A percentile compares a stretch with the other conserved stretches of the same genome.
Evolutionary conservation across 2,797 vertebrate species (phyloP).

Genomic region (Etheostoma perlongum): DNA sequence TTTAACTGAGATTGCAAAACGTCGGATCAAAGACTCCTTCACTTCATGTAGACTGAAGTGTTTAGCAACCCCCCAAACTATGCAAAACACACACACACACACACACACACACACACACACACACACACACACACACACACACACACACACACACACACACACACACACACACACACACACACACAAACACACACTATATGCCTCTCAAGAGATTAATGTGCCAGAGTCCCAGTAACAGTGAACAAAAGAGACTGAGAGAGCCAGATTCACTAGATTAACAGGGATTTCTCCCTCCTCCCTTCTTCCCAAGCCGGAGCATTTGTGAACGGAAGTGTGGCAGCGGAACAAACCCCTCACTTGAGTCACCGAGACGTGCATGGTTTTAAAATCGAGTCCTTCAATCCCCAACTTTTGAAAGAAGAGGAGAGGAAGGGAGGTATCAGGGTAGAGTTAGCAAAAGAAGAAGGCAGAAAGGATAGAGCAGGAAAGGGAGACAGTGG

Average conservation of each 20-base stretch:
- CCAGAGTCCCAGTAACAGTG: slow-evolving; percentile 71
- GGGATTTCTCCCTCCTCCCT: slow-evolving; percentile 78
- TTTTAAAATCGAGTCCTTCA: slow-evolving; percentile 85
- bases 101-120: slow-evolving; percentile 11
- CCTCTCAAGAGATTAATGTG: slow-evolving; percentile 52
- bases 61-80: not conserved
- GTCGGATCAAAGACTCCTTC: not conserved
- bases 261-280: slow-evolving; percentile 83
- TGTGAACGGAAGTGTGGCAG: slow-evolving; percentile 85
- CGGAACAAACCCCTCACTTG: slow-evolving; percentile 86
- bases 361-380: slow-evolving; percentile 82
- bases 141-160: too few relatives aligned
- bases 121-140: slow-evolving; percentile 23
- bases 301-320: slow-evolving; percentile 67
- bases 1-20: not conserved
- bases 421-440: slow-evolving; percentile 37
- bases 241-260: slow-evolving; percentile 71
- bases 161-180: too few relatives aligned
- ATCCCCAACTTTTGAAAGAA: slow-evolving; percentile 70
- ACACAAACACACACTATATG: slow-evolving; percentile 13
- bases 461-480: slow-evolving; percentile 41
- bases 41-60: slow-evolving; percentile 3
- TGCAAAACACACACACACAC: not conserved
- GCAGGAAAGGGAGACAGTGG: slow-evolving; percentile 37
- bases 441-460: slow-evolving; percentile 41